These are phyloP conservation scores for Pyrocoelia pectoralis DNA, from an alignment of 2,888 invertebrate species.

Conservation along the genomic window DNA sequence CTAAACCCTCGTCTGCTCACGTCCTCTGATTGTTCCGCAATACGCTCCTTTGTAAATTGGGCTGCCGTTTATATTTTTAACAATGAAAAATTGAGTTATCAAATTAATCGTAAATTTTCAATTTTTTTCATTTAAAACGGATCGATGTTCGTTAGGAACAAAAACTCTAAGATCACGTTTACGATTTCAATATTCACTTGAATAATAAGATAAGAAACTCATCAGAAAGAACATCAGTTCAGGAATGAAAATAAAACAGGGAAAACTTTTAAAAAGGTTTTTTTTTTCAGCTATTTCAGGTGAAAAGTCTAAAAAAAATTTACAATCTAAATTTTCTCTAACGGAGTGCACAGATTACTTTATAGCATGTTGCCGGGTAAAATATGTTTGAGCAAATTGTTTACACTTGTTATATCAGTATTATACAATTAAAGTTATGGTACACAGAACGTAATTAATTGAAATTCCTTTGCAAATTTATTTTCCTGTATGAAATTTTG, in stretches of 20 bases:
- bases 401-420: background rate
- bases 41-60: conserved; percentile 45
- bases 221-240: conserved; percentile 41
- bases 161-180: conserved; percentile 20
- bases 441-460: conserved; percentile 12
- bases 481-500: conserved; percentile 8
- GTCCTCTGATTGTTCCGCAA: conserved; percentile 21
- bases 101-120: no score
- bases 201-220: conserved; percentile 45
- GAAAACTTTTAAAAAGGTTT: conserved; percentile 36
- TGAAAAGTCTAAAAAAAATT: conserved; percentile 24
- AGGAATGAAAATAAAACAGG: conserved; percentile 39
- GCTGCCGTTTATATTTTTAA: no score
- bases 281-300: conserved; percentile 29
- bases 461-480: conserved; percentile 7
- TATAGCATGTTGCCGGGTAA: background rate
- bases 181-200: conserved; percentile 40
- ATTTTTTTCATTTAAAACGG: no score
- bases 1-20: conserved; percentile 41
- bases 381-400: background rate
- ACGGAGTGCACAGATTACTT: no score
- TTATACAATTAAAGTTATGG: conserved; percentile 2
- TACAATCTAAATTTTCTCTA: conserved; percentile 22
- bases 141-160: background rate
- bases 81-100: no score